A percentile compares a stretch with the other conserved stretches of the same genome.
Evolutionary conservation across 2,888 invertebrate genomes (phyloP).

Genomic region (Paralinhomoeus sp.): DNA sequence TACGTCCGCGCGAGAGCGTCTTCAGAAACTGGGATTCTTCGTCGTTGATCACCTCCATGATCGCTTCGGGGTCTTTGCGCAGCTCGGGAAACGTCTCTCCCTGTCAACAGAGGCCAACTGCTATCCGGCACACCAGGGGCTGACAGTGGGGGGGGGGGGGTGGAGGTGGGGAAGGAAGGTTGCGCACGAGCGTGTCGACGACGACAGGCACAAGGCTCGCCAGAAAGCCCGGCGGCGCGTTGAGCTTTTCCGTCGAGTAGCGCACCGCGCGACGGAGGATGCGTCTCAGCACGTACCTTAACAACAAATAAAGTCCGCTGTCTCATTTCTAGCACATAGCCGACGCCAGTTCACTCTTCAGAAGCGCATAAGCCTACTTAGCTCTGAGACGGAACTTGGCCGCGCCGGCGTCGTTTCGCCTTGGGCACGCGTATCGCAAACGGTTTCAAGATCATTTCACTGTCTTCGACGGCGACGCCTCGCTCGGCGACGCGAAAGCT

Average conservation of each 20-base stretch:
- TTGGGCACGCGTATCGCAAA: too few species aligned
- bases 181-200: slow-evolving; percentile 43
- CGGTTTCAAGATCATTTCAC: too few species aligned
- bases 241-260: slow-evolving; percentile 83
- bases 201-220: slow-evolving; percentile 67
- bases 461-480: too few species aligned
- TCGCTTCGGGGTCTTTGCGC: slow-evolving; percentile 64
- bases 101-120: slow-evolving; percentile 14
- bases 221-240: slow-evolving; percentile 84
- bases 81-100: slow-evolving; percentile 42
- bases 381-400: too few species aligned
- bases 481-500: too few species aligned
- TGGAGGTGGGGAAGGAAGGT: too few species aligned
- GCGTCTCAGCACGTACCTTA: slow-evolving; percentile 66
- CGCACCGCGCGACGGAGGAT: slow-evolving; percentile 82
- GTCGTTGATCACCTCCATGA: slow-evolving; percentile 78
- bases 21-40: slow-evolving; percentile 93
- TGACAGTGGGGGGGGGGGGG: neutral
- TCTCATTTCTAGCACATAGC: too few species aligned
- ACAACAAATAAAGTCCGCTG: slow-evolving; percentile 5
- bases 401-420: too few species aligned
- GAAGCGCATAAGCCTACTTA: too few species aligned
- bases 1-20: slow-evolving; percentile 67
- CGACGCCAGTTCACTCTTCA: too few species aligned
- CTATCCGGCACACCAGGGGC: neutral